Conservation (phyloP, 2,113 vertebrate genomes). For the Lophochroa leadbeateri region DNA sequence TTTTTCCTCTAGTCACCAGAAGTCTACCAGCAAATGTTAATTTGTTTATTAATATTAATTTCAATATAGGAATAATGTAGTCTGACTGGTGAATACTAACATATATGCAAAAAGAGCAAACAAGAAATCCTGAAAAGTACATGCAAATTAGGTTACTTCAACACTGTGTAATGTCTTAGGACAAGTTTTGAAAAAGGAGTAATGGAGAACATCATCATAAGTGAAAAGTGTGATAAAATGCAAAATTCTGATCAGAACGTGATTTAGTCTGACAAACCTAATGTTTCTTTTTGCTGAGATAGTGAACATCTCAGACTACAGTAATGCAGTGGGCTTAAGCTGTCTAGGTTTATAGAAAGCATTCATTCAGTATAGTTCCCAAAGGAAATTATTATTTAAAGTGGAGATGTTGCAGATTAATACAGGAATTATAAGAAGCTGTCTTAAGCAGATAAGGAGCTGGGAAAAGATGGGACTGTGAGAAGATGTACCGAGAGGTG, state of each 20-base stretch:
- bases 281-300: not conserved
- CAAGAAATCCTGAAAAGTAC: not conserved
- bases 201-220: not conserved
- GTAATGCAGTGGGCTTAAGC: not conserved
- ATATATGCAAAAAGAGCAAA: not conserved
- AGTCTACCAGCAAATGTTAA: not conserved
- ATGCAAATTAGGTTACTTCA: not conserved
- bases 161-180: not conserved
- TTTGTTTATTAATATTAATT: not conserved
- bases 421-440: constrained; percentile 19
- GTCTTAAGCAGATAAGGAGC: constrained; percentile 24
- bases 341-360: not conserved
- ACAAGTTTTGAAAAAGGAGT: not conserved
- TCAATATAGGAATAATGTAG: not conserved
- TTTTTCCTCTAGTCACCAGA: not conserved
- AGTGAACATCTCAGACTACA: not conserved
- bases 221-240: not conserved
- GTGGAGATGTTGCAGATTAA: constrained; percentile 14
- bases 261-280: not conserved
- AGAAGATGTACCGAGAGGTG: not conserved
- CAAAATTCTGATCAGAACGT: not conserved
- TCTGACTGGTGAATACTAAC: not conserved
- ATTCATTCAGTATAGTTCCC: constrained; percentile 1
- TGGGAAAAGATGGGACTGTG: not conserved
- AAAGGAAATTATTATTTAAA: constrained; percentile 47